These are phyloP conservation scores for Graptemys geographica DNA, from an alignment of 2,797 vertebrate genomes.

Conservation along the genomic window DNA sequence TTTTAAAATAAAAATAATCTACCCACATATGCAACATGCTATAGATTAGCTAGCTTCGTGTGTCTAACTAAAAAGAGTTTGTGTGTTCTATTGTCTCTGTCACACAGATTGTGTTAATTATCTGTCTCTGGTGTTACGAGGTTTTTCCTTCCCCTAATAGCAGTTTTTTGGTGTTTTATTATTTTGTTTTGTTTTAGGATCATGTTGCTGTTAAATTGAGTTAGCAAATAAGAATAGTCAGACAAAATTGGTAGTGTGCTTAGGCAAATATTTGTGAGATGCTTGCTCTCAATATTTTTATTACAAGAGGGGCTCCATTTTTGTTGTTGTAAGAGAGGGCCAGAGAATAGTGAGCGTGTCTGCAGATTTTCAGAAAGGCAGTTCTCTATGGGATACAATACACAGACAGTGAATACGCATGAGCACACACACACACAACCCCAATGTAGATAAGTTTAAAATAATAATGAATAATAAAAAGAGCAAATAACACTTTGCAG, in stretches of 20 bases:
- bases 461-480: slow-evolving; percentile 66
- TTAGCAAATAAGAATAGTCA: slow-evolving; percentile 66
- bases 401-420: slow-evolving; percentile 24
- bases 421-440: background rate
- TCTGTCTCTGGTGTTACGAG: slow-evolving; percentile 53
- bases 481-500: slow-evolving; percentile 69
- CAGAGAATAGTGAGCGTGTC: background rate
- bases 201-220: slow-evolving; percentile 57
- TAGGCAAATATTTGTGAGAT: slow-evolving; percentile 65
- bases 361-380: background rate
- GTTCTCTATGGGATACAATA: background rate
- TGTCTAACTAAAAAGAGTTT: slow-evolving; percentile 49
- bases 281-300: slow-evolving; percentile 49
- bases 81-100: slow-evolving; percentile 51
- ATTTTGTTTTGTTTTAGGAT: slow-evolving; percentile 18
- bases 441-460: slow-evolving; percentile 68
- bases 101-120: slow-evolving; percentile 61
- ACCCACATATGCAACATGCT: background rate
- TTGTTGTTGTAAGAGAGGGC: background rate
- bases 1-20: background rate
- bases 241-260: slow-evolving; percentile 54
- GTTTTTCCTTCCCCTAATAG: slow-evolving; percentile 54
- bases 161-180: slow-evolving; percentile 48
- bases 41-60: slow-evolving; percentile 21
- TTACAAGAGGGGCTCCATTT: slow-evolving; percentile 41